Conservation (phyloP, 2,888 invertebrate genomes). For the Drosophila fulvimacula region DNA sequence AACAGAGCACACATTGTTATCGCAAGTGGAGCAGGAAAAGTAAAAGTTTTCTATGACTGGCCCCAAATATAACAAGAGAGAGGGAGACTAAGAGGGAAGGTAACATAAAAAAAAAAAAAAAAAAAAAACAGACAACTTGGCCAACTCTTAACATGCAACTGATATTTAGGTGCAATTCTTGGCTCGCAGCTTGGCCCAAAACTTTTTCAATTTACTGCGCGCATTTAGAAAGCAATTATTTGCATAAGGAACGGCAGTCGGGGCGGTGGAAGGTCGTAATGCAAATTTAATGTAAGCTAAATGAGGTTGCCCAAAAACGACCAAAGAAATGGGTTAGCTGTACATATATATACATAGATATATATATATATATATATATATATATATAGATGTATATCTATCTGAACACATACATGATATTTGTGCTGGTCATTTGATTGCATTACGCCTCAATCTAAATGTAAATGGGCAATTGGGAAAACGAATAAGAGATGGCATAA, state of each 20-base stretch:
- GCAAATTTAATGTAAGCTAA: slow-evolving; percentile 47
- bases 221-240: slow-evolving; percentile 69
- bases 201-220: slow-evolving; percentile 73
- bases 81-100: neutral
- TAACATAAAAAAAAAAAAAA: neutral
- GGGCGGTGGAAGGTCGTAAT: slow-evolving; percentile 6
- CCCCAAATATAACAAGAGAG: slow-evolving; percentile 17
- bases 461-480: slow-evolving; percentile 64
- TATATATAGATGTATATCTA: neutral
- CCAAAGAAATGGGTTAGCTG: slow-evolving; percentile 9
- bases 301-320: slow-evolving; percentile 35
- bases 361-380: neutral
- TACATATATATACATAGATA: neutral
- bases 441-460: slow-evolving; percentile 72
- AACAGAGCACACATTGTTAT: slow-evolving; percentile 48
- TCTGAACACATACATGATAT: slow-evolving; percentile 27
- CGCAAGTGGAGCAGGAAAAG: slow-evolving; percentile 45
- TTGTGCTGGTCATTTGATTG: slow-evolving; percentile 51
- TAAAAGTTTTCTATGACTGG: slow-evolving; percentile 43
- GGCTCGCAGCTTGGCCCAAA: slow-evolving; percentile 38
- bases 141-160: slow-evolving; percentile 44
- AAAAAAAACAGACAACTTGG: slow-evolving; percentile 16
- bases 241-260: slow-evolving; percentile 14
- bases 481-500: slow-evolving; percentile 9
- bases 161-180: slow-evolving; percentile 50